Percentiles rank a stretch among this genome's conserved stretches.
Evolutionary conservation across 2,113 vertebrate species (phyloP).

Genomic region (Hemicordylus capensis): DNA sequence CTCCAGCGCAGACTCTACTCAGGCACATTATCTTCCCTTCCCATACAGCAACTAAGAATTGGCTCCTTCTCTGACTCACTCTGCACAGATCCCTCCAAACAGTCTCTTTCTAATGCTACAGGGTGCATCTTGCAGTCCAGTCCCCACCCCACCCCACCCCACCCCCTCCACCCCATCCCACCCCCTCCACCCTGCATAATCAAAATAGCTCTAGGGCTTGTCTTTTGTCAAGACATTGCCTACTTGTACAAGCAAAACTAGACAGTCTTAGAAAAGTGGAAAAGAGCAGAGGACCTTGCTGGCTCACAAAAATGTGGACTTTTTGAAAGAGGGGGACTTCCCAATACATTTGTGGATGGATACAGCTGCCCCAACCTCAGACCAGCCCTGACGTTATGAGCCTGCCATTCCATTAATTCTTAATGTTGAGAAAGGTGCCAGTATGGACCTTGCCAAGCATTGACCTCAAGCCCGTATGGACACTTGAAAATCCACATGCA

Average conservation of each 20-base stretch:
- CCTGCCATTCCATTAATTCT: not conserved
- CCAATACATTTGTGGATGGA: not conserved
- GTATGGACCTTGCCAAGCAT: too few species aligned
- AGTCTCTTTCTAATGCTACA: not conserved
- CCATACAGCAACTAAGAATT: not conserved
- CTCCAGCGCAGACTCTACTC: not conserved
- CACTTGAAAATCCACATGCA: not conserved
- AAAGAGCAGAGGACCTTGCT: too few species aligned
- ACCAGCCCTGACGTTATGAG: not conserved
- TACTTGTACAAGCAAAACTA: not conserved
- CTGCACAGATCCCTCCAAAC: too few species aligned
- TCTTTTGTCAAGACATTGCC: not conserved
- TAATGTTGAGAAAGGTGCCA: not conserved
- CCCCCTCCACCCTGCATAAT: too few species aligned
- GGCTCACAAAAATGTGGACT: not conserved
- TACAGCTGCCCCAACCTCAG: not conserved
- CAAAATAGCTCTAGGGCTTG: too few species aligned
- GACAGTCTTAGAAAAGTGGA: not conserved
- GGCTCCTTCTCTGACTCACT: not conserved
- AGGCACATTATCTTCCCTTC: not conserved
- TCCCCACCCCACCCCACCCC: not conserved
- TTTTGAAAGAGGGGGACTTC: not conserved
- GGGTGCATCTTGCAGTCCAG: not conserved
- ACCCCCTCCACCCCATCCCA: not conserved
- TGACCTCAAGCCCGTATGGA: not conserved